A percentile compares a stretch with the other conserved stretches of the same genome.
phyloP scores from a whole-genome alignment of 2,113 vertebrate species.

The Indicator indicator region DNA sequence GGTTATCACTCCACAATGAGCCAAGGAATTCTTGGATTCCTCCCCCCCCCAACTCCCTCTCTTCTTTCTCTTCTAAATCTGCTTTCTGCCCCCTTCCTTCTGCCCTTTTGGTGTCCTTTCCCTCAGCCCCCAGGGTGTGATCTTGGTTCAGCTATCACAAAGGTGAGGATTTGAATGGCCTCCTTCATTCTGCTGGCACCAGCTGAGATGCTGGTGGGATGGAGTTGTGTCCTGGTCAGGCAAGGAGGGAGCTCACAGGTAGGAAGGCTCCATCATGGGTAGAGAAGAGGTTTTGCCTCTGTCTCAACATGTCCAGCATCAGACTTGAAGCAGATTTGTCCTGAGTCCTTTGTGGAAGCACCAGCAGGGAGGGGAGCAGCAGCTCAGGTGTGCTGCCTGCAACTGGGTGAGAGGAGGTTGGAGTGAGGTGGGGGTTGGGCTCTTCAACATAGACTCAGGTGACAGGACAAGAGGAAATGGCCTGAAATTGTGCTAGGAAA shows the following conservation, averaged over 20 bases:
- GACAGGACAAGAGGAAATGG: too few relatives aligned
- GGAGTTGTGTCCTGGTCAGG: not conserved
- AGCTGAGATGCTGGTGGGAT: not conserved
- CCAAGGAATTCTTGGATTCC: slow-evolving; percentile 28
- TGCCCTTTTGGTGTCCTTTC: slow-evolving; percentile 7
- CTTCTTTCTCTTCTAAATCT: not conserved
- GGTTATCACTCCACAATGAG: slow-evolving; percentile 3
- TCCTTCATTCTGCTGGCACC: fast-evolving
- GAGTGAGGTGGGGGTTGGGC: too few relatives aligned
- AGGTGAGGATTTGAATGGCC: not conserved
- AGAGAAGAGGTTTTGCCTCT: not conserved
- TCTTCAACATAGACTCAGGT: too few relatives aligned
- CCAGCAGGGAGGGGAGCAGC: too few relatives aligned
- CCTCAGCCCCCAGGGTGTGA: not conserved
- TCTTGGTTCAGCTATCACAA: not conserved
- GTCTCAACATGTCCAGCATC: fast-evolving
- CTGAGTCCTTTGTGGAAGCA: too few relatives aligned
- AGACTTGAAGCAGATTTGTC: not conserved
- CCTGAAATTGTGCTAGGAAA: too few relatives aligned
- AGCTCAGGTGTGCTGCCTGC: too few relatives aligned
- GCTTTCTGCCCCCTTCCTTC: not conserved
- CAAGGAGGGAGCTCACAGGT: not conserved
- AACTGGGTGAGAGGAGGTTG: too few relatives aligned
- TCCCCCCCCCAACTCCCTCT: not conserved
- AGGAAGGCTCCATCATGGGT: not conserved